Percentiles rank a stretch among this genome's conserved stretches.
Conservation (phyloP, 2,888 invertebrate species). For the Schizotus pectinicornis region DNA sequence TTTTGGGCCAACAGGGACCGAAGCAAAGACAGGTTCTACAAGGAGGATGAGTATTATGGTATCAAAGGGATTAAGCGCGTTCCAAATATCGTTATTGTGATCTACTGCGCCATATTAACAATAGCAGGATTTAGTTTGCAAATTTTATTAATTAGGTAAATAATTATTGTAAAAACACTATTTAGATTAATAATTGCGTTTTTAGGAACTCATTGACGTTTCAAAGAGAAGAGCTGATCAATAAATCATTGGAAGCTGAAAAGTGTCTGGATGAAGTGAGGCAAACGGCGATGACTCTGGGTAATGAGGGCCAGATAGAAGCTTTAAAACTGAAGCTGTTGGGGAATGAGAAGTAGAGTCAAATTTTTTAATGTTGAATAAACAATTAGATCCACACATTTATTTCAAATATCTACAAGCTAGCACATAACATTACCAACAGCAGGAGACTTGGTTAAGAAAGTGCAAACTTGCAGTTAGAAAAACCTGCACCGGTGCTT, state of each 20-base stretch:
- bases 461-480: background rate
- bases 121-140: conserved; percentile 67
- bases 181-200: conserved; percentile 35
- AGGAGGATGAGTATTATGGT: conserved; percentile 67
- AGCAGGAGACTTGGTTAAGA: background rate
- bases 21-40: conserved; percentile 45
- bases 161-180: conserved; percentile 59
- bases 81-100: conserved; percentile 68
- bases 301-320: conserved; percentile 63
- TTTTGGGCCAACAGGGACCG: conserved; percentile 56
- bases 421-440: background rate
- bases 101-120: conserved; percentile 64
- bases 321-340: conserved; percentile 39
- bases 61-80: conserved; percentile 65
- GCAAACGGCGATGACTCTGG: conserved; percentile 62
- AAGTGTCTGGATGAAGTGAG: conserved; percentile 62
- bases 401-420: background rate
- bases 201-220: conserved; percentile 62
- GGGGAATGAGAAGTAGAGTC: conserved; percentile 9
- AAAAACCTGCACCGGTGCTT: background rate
- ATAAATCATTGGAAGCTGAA: conserved; percentile 60
- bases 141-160: conserved; percentile 65
- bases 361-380: background rate
- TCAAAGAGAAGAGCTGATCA: conserved; percentile 59
- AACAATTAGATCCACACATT: background rate